These are phyloP conservation scores for Eupithecia abbreviata DNA, from an alignment of 2,888 invertebrate species.

Conservation along the genomic window DNA sequence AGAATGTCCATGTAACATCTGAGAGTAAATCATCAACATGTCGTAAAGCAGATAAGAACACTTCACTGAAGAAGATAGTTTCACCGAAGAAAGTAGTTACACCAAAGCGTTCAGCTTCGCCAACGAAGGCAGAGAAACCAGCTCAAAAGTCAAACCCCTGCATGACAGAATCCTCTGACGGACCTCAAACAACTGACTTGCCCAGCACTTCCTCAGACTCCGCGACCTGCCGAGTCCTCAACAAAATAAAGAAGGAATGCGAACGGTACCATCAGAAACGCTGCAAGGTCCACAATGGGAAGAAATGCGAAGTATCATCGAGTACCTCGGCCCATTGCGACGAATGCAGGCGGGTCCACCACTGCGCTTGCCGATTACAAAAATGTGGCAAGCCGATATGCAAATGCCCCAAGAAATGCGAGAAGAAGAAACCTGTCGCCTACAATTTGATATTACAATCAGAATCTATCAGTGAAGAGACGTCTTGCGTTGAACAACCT, in stretches of 20 bases:
- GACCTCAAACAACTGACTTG: constrained; percentile 62
- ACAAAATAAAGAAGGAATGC: constrained; percentile 74
- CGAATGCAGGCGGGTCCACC: constrained; percentile 66
- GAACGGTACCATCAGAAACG: constrained; percentile 74
- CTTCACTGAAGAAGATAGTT: constrained; percentile 21
- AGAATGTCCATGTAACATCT: constrained; percentile 23
- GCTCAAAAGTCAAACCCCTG: constrained; percentile 51
- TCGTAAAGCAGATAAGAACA: constrained; percentile 27
- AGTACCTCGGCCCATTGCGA: constrained; percentile 70
- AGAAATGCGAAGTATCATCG: constrained; percentile 67
- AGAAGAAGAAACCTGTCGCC: constrained; percentile 73
- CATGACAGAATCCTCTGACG: constrained; percentile 56
- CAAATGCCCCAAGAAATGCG: constrained; percentile 61
- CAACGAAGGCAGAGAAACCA: constrained; percentile 30
- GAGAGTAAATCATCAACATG: constrained; percentile 26
- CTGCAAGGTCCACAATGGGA: constrained; percentile 58
- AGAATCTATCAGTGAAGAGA: constrained; percentile 72
- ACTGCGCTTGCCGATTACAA: constrained; percentile 64
- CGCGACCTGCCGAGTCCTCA: constrained; percentile 69
- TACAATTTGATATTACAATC: constrained; percentile 79
- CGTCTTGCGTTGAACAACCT: constrained; percentile 47
- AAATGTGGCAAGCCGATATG: constrained; percentile 42
- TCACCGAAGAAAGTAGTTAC: no score
- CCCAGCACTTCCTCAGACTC: constrained; percentile 72
- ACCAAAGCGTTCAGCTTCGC: background rate